Base-by-base conservation (phyloP, 2,888 invertebrate species). In the Pollenia griseotomentosa region DNA sequence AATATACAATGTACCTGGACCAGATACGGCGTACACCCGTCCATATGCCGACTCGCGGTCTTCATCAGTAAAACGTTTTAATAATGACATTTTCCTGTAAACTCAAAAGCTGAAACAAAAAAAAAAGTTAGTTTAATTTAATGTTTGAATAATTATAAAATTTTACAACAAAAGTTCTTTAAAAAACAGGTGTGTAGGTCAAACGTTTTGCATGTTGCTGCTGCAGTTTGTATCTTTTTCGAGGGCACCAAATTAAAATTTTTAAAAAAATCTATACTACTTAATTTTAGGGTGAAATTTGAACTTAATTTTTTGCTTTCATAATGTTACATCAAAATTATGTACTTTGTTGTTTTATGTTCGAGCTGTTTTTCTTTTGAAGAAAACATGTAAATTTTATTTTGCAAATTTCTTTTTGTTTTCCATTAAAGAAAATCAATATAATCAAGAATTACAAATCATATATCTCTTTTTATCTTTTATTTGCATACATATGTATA, bases 11-110 rank as follows among this genome's bases (percentile, higher is more conserved):
- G 91, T 90, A 99, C 99, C 99, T 94, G 99, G 99, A 90, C 99
- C 99, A 81, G 99, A 99, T 42, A 99, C 99, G 48, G 98, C 99
- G 92, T 96, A 98, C 55, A 99, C 99, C 94, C 97, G 98, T 90
- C 99, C 99, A 94, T 97, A 99, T 91, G 94, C 95, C 53, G 96
- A 95, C 94, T 99, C 99, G 91, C 95, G 96, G 89, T 98, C 98
- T 91, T 97, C 97, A 94, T 97, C 96, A 90, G 95, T 94, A 91
- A 98, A 95, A 93, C 95, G 96, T 91, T 95, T 95, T 93, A 97
- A 94, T 90, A 93, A 93, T 91, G 95, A 95, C 96, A 97, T 97
- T 88, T 90, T 91, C 33, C n/a, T 16, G 63, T 12, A 33, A 12
- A 7, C 55, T 53, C 48, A 19, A 42, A 33, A 46, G 33, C 19